These are phyloP conservation scores for Heliconius melpomene DNA, from an alignment of 1,140 invertebrate species.

Conservation along the genomic window DNA sequence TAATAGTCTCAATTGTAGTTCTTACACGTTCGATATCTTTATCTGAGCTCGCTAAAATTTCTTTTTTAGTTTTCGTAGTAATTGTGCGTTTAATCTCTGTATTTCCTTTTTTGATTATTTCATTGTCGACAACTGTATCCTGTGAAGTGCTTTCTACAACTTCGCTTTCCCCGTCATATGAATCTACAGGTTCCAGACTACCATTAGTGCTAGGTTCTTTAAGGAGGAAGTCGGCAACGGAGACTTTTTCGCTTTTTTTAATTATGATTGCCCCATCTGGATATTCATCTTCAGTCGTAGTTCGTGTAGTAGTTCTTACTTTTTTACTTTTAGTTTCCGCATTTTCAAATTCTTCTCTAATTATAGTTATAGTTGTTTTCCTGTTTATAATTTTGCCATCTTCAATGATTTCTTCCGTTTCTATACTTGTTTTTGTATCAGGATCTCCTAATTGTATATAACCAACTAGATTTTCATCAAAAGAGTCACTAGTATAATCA, in stretches of 20 bases:
- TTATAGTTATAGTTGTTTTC: slow-evolving; percentile 69
- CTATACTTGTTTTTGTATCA: slow-evolving; percentile 50
- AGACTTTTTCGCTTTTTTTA: slow-evolving; percentile 75
- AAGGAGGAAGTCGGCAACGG: slow-evolving; percentile 64
- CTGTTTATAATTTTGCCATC: slow-evolving; percentile 61
- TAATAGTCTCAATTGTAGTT: slow-evolving; percentile 58
- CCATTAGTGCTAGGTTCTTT: slow-evolving; percentile 47
- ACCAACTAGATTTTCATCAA: slow-evolving; percentile 69
- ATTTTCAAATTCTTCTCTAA: slow-evolving; percentile 68
- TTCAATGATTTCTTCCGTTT: slow-evolving; percentile 60
- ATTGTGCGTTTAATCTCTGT: slow-evolving; percentile 70
- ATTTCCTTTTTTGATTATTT: slow-evolving; percentile 62
- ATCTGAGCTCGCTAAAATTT: slow-evolving; percentile 71
- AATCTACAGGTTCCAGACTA: slow-evolving; percentile 45
- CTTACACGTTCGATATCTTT: slow-evolving; percentile 71
- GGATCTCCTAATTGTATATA: slow-evolving; percentile 62
- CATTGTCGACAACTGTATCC: slow-evolving; percentile 70
- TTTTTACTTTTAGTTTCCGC: slow-evolving; percentile 56
- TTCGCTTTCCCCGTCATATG: slow-evolving; percentile 65
- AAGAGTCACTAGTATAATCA: slow-evolving; percentile 59
- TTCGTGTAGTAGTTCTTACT: slow-evolving; percentile 72
- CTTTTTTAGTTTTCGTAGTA: slow-evolving; percentile 75
- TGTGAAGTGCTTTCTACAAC: slow-evolving; percentile 71
- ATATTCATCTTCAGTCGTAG: slow-evolving; percentile 71
- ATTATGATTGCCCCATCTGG: slow-evolving; percentile 75